phyloP scores from a whole-genome alignment of 1,140 invertebrate species.

The Battus philenor region DNA sequence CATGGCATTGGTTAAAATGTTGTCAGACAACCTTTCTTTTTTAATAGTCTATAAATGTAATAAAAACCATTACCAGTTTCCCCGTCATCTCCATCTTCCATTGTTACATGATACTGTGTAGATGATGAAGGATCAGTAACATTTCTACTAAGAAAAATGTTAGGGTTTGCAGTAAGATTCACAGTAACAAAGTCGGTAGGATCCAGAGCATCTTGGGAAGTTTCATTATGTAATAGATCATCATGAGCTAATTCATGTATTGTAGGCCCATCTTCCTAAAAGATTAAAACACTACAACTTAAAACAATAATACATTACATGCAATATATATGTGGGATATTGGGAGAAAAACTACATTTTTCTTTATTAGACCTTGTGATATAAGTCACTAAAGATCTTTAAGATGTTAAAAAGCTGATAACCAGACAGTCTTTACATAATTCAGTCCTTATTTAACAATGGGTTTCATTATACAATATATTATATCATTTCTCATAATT shows the following conservation, averaged over 20 bases:
- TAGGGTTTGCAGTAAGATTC: slow-evolving; percentile 28
- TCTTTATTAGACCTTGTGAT: too few relatives aligned
- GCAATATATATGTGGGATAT: background rate
- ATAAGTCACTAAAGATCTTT: too few relatives aligned
- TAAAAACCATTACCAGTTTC: slow-evolving; percentile 44
- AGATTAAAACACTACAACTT: slow-evolving; percentile 27
- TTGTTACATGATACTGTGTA: slow-evolving; percentile 58
- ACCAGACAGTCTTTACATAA: too few relatives aligned
- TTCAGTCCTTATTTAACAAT: too few relatives aligned
- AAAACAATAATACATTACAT: background rate
- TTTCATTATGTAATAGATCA: slow-evolving; percentile 52
- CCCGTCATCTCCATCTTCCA: slow-evolving; percentile 61
- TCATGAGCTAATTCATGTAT: slow-evolving; percentile 71
- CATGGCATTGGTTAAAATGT: too few relatives aligned
- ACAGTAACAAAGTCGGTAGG: slow-evolving; percentile 42
- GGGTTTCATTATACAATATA: too few relatives aligned
- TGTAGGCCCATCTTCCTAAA: slow-evolving; percentile 68
- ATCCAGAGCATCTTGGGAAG: slow-evolving; percentile 45
- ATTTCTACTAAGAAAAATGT: slow-evolving; percentile 24
- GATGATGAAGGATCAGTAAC: slow-evolving; percentile 31
- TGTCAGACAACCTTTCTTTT: too few relatives aligned
- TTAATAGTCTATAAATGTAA: too few relatives aligned
- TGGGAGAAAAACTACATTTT: background rate
- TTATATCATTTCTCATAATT: too few relatives aligned
- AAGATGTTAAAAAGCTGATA: too few relatives aligned